Evolutionary conservation across 2,113 vertebrate genomes (phyloP), one percentile per base, ranked within the genome.

Genomic region (Abramis brama): DNA sequence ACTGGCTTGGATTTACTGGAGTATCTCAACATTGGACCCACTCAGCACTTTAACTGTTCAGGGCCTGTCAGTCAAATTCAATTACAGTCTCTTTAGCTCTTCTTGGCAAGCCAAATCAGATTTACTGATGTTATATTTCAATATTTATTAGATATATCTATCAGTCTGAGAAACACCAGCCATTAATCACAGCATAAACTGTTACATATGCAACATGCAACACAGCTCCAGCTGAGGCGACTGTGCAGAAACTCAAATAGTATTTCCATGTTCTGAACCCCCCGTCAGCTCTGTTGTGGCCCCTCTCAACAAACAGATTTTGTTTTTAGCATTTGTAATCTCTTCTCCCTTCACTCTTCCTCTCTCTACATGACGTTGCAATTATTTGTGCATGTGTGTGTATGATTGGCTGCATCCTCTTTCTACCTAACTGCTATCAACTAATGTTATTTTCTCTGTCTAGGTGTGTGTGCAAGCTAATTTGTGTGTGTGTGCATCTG

Each of bases 111-210:
- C 75, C 47, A 77, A 30, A 77, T 55, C 45, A 55, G 47, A 77
- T 77, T 55, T 55, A 77, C 75, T 33, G 45, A 55, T 27, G 25
- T 77, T 77, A 25, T 33, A 77, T 75, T 75, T 75, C 47, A 47
- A 75, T 75, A 75, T 77, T 79, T 79, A 79, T 79, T 59, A 79
- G 76, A n/a, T 36, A 23, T 45, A 23, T 57, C 25, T 59, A n/a
- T 79, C 36, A 60, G 9, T 3, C 50, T 52, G 25, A 78, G 75
- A 78, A 57, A 57, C 75, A 11, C 5, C 77, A 79, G 55, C 19
- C 77, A 79, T 79, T 79, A 79, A 60, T 79, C 77, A 79, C 55
- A 13, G 55, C 8, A 33, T 57, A 36, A 60, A 39, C 21, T 79
- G 77, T 59, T 60, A 43, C 33, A 60, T 59, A 79, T 79, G 55